Conservation (phyloP, 2,888 invertebrate species). For the Acrocera orbiculus region DNA sequence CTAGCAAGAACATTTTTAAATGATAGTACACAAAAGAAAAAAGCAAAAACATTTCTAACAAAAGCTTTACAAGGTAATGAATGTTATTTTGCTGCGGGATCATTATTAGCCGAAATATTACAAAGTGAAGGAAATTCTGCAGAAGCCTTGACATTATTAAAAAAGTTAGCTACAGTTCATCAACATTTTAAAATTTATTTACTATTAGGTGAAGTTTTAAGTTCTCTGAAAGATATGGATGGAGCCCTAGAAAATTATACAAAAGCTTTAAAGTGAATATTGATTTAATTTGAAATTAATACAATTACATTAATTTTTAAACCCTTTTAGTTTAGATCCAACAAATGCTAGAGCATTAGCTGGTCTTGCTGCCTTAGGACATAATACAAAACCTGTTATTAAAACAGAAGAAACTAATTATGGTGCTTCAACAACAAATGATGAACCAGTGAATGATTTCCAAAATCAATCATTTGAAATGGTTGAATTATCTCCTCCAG, state of each 20-base stretch:
- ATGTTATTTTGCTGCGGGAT: conserved; percentile 53
- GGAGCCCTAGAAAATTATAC: conserved; percentile 27
- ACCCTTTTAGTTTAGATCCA: conserved; percentile 22
- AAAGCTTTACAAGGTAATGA: conserved; percentile 55
- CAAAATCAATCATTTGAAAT: conserved; percentile 22
- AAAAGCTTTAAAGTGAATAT: conserved; percentile 21
- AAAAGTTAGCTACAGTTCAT: conserved; percentile 37
- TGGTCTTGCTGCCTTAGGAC: conserved; percentile 23
- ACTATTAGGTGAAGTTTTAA: conserved; percentile 24
- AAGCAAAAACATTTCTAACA: conserved; percentile 51
- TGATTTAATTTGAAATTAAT: not conserved
- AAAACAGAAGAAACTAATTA: conserved; percentile 15
- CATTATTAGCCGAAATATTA: conserved; percentile 50
- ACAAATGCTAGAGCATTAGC: conserved; percentile 23
- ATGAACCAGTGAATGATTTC: conserved; percentile 21
- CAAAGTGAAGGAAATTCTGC: conserved; percentile 46
- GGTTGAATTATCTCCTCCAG: conserved; percentile 22
- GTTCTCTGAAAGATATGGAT: conserved; percentile 21
- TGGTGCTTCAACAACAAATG: conserved; percentile 17
- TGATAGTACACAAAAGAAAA: conserved; percentile 35
- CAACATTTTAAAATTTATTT: conserved; percentile 25
- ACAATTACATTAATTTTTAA: not conserved
- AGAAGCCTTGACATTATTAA: conserved; percentile 48
- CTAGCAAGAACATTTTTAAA: conserved; percentile 56
- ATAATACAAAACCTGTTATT: conserved; percentile 15